A percentile compares a stretch with the other conserved stretches of the same genome.
Evolutionary conservation across 2,888 invertebrate species (phyloP).

Genomic region (Arge pagana): DNA sequence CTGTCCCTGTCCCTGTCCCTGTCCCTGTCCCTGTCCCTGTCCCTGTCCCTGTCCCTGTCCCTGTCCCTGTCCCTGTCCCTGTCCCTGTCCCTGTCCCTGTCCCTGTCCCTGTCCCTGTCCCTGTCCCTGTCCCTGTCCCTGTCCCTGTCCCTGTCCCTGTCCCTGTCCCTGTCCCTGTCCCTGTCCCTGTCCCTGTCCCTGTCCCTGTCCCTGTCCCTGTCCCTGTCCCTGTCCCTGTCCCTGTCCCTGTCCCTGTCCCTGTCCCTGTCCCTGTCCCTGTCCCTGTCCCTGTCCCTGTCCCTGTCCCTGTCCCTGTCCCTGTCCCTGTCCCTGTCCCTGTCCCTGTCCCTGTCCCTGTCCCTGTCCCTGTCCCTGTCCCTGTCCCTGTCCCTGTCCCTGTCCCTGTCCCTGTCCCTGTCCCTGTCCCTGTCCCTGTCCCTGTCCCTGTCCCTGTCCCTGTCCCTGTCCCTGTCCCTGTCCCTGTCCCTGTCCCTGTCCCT

Average conservation of each 20-base stretch:
- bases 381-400: not conserved
- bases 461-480: not conserved
- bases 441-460: not conserved
- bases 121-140: not conserved
- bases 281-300: not conserved
- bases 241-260: conserved; percentile 1
- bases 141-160: not conserved
- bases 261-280: not conserved
- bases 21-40: not conserved
- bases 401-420: not conserved
- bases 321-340: not conserved
- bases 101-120: not conserved
- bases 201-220: not conserved
- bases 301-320: not conserved
- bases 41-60: not conserved
- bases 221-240: conserved; percentile 15
- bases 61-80: not conserved
- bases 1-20: not conserved
- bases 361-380: not conserved
- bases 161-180: not conserved
- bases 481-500: not conserved
- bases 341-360: not conserved
- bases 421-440: not conserved
- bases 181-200: not conserved
- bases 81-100: not conserved